A percentile compares a stretch with the other conserved stretches of the same genome.
Conservation (phyloP, 2,888 invertebrate species). For the Sicus ferrugineus region DNA sequence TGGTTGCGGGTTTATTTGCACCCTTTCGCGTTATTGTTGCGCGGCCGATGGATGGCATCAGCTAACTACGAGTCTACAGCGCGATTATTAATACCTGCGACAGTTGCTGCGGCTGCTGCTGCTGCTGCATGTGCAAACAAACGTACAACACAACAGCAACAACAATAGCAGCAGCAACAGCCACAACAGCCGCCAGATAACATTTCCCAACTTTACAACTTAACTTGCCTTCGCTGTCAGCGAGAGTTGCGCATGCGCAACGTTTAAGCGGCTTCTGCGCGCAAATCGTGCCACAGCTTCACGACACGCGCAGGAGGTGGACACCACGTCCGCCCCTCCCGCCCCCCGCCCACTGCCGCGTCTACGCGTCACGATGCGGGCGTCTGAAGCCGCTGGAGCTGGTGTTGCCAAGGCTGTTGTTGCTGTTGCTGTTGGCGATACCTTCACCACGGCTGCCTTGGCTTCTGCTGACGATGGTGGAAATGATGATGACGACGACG, state of each 20-base stretch:
- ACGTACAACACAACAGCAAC: background rate
- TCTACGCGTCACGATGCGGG: background rate
- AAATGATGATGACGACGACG: background rate
- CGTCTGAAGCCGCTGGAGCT: background rate
- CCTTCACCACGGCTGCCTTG: background rate
- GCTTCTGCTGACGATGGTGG: background rate
- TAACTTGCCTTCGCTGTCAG: slow-evolving; percentile 32
- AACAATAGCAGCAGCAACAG: slow-evolving; percentile 8
- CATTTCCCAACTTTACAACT: slow-evolving; percentile 36
- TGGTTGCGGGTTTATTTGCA: no score
- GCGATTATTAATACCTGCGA: slow-evolving; percentile 14
- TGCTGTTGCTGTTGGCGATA: background rate
- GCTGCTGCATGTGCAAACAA: slow-evolving; percentile 6
- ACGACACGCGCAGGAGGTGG: slow-evolving; percentile 41
- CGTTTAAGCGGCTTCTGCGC: slow-evolving; percentile 15
- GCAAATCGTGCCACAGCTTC: slow-evolving; percentile 45
- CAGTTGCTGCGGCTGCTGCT: no score
- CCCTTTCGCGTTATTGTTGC: no score
- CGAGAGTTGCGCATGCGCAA: slow-evolving; percentile 20
- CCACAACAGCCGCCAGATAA: slow-evolving; percentile 1
- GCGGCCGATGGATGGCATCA: no score
- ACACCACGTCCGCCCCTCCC: background rate
- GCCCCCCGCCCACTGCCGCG: background rate
- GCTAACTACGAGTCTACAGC: no score
- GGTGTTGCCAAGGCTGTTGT: no score